A percentile compares a stretch with the other conserved stretches of the same genome.
Evolutionary conservation across 1,140 invertebrate species (phyloP).

Genomic region (Eupristina koningsbergeri): DNA sequence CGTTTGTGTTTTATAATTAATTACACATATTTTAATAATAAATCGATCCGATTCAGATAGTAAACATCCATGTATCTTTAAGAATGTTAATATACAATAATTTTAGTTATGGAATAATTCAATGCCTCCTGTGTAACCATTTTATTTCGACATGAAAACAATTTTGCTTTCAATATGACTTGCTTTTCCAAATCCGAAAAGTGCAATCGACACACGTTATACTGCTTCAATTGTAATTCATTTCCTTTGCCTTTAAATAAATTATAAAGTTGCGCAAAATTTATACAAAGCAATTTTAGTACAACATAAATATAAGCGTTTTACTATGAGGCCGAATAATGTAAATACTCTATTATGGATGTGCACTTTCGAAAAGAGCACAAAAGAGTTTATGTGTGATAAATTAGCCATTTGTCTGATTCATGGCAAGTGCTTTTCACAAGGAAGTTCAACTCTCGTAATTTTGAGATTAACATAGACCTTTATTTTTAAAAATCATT

Average conservation of each 20-base stretch:
- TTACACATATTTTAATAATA: background rate
- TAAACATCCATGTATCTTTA: conserved; percentile 5
- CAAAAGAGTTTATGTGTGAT: background rate
- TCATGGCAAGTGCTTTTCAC: background rate
- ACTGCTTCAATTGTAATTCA: background rate
- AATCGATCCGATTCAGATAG: background rate
- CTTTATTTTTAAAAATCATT: background rate
- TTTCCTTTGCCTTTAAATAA: conserved; percentile 11
- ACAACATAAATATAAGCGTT: background rate
- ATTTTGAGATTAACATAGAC: background rate
- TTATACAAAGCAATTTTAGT: background rate
- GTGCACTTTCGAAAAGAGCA: background rate
- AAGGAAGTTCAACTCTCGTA: background rate
- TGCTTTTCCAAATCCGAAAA: conserved; percentile 21
- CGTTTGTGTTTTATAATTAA: background rate
- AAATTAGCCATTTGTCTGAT: background rate
- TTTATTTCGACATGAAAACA: conserved; percentile 3
- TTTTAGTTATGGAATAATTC: background rate
- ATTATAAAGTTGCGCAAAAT: conserved; percentile 1
- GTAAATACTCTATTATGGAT: conserved; percentile 20
- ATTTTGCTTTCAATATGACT: conserved; percentile 23
- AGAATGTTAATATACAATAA: background rate
- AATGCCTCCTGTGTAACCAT: background rate
- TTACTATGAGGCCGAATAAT: too few species aligned
- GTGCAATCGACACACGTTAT: conserved; percentile 25